A percentile compares a stretch with the other conserved stretches of the same genome.
These are phyloP conservation scores for Bolinopsis microptera DNA, from an alignment of 37 sponge, comb jelly and placozoan species.

Conservation along the genomic window DNA sequence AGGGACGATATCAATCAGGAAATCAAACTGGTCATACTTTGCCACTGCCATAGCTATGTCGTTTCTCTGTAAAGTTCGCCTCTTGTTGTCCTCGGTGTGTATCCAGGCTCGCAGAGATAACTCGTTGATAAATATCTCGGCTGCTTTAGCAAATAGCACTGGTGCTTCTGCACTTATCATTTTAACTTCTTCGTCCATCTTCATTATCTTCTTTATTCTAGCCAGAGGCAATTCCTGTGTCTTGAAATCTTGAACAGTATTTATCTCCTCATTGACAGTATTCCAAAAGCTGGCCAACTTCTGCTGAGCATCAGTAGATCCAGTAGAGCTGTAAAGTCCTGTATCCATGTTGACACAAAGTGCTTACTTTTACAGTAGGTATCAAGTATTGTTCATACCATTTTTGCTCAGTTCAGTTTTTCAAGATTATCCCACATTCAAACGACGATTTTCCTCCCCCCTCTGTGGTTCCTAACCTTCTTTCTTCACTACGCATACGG, in stretches of 20 bases:
- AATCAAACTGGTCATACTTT: constrained; percentile 98
- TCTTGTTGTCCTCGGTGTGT: constrained; percentile 92
- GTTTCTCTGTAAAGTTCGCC: constrained; percentile 94
- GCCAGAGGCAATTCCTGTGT: constrained; percentile 94
- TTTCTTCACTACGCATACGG: too few relatives aligned
- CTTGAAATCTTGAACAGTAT: constrained; percentile 65
- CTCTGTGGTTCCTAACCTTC: too few relatives aligned
- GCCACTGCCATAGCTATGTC: constrained; percentile 97
- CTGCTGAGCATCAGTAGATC: constrained; percentile 61
- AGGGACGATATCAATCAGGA: constrained; percentile 99
- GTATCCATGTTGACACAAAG: constrained; percentile 47
- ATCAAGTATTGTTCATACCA: too few relatives aligned
- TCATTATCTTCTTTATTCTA: constrained; percentile 98
- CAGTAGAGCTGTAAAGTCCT: not conserved
- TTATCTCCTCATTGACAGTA: constrained; percentile 63
- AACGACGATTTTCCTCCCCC: too few relatives aligned
- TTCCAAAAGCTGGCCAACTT: constrained; percentile 63
- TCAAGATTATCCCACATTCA: too few relatives aligned
- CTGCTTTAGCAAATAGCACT: constrained; percentile 90
- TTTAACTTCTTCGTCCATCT: constrained; percentile 96
- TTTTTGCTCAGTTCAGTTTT: too few relatives aligned
- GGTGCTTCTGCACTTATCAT: constrained; percentile 77
- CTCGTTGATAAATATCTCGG: constrained; percentile 92
- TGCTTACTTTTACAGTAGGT: too few relatives aligned
- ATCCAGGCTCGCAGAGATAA: constrained; percentile 96